Base-by-base conservation (phyloP, 2,888 invertebrate genomes). In the Cabera pusaria region DNA sequence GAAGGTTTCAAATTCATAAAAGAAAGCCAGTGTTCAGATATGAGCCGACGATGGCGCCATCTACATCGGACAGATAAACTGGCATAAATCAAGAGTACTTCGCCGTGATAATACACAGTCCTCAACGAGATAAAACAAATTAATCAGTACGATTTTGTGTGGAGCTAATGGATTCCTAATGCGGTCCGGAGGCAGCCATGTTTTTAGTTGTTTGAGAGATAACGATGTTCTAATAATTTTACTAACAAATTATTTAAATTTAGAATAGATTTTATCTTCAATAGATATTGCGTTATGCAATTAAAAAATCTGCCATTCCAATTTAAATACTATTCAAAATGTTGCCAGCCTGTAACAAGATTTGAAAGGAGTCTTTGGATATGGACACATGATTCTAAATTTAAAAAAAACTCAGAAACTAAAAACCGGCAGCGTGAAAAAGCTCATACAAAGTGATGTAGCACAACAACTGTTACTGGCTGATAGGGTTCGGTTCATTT, bases 161-260 rank as follows among this genome's bases (percentile, higher is more conserved):
- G 50, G 44, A 45, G 48, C 65, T 78, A 78, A 78, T 78, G 78
- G 78, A 70, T 64, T 71, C 70, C 70, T 73, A 78, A 76, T 75
- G 74, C 61, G 59, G 43, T 25, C 36, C 4, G 35, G 35, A 34
- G 39, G 49, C 44, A 52, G 49, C 58, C 60, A 58, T 61, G 64
- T 59, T 61, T 49, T 56, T 52, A 47, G 39, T 52, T 52, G 34
- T 26, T 28, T 39, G 16, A 23, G 38, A 44, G 51, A 49, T 52
- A 49, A 46, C 34, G 41, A 26, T 44, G 36, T 44, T 25, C 17
- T 21, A 22, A 32, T 32, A 27, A n/a, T n/a, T n/a, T n/a, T n/a
- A n/a, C n/a, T n/a, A n/a, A n/a, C n/a, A n/a, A n/a, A n/a, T n/a
- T n/a, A n/a, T n/a, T n/a, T n/a, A n/a, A n/a, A n/a, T n/a, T n/a